Base-by-base conservation (phyloP, 2,113 vertebrate genomes). In the Tragelaphus strepsiceros region DNA sequence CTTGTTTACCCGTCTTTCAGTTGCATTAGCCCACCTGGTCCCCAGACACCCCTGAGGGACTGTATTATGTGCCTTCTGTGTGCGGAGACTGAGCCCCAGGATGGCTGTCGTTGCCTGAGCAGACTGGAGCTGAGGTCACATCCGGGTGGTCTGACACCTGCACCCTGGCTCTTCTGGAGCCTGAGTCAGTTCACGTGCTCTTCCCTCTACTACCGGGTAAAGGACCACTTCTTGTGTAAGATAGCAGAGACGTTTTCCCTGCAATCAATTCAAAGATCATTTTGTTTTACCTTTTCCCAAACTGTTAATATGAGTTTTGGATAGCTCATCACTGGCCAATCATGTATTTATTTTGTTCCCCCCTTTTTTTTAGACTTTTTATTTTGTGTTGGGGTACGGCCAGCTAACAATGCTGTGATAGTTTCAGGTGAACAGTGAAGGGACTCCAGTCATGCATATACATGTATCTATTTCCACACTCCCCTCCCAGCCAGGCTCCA, bases 101-200 rank as follows among this genome's bases (percentile, higher is more conserved):
- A 43, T 21, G 28, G 24, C 49, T 59, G 9, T 49, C 13, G 12
- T 22, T 5, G 6, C 35, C n/a, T 1, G 10, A 9, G 35, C 39
- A 39, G 28, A 39, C 16, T 0, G 35, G 35, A 53, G 32, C 8
- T 22, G 11, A 9, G 87, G 17, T 74, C 30, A 54, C 43, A 1
- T 9, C 17, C 16, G 49, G 58, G 32, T 0, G 30, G 3, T 7
- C 2, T 22, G 77, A 39, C 7, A 2, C 39, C 49, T 7, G 9
- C 1, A 13, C 12, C 2, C 0, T 0, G 39, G 53, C 1, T 22
- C 26, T 43, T n/a, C 51, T 22, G 11, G 24, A 46, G 19, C 22
- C 82, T 3, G 12, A 30, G 13, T 22, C 3, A 0, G 26, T 62
- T 24, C n/a, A 19, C 5, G 2, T 0, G 28, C n/a, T 28, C 2